These are phyloP conservation scores for Acipenser oxyrinchus DNA, from an alignment of 2,797 vertebrate species.

Conservation along the genomic window DNA sequence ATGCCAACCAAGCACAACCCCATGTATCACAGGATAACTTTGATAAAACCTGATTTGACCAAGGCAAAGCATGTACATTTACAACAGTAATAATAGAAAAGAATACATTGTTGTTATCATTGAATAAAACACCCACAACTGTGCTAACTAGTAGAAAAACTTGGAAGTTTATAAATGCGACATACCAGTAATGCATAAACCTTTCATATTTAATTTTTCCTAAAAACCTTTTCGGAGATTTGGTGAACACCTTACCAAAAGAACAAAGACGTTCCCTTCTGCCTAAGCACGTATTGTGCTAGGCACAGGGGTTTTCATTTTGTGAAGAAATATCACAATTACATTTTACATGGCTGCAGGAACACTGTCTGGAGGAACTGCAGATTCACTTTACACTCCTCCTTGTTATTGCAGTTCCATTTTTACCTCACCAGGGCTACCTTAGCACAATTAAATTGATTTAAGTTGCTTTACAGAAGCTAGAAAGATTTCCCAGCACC, in stretches of 20 bases:
- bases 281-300: not conserved
- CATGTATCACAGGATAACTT: too few species aligned
- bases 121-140: too few species aligned
- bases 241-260: conserved; percentile 2
- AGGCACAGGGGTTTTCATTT: not conserved
- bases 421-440: not conserved
- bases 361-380: not conserved
- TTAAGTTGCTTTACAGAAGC: not conserved
- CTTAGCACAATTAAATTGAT: not conserved
- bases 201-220: too few species aligned
- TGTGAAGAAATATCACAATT: not conserved
- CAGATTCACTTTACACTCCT: not conserved
- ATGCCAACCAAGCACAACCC: too few species aligned
- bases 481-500: not conserved
- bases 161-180: too few species aligned
- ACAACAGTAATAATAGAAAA: too few species aligned
- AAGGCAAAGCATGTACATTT: too few species aligned
- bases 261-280: not conserved
- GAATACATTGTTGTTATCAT: too few species aligned
- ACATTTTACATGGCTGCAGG: not conserved
- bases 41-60: too few species aligned
- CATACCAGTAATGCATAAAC: too few species aligned
- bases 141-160: too few species aligned
- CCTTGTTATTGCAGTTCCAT: conserved; percentile 5
- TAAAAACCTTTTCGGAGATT: not conserved